phyloP scores from a whole-genome alignment of 2,888 invertebrate genomes.

The Tricholauxania praeusta region DNA sequence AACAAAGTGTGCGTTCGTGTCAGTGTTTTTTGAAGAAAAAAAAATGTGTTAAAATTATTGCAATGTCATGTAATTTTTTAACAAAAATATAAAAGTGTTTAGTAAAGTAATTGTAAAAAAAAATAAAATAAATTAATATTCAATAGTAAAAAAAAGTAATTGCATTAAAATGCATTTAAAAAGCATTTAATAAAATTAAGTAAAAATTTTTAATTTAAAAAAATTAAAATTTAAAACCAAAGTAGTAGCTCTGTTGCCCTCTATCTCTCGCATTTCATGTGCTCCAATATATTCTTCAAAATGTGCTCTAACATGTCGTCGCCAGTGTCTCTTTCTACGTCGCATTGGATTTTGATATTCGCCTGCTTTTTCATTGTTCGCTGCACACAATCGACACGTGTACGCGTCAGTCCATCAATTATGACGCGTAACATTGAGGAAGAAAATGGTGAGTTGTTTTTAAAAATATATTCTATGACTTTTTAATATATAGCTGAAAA shows the following conservation, averaged over 20 bases:
- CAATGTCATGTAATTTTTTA: too few relatives aligned
- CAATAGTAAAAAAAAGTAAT: neutral
- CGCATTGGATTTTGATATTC: slow-evolving; percentile 45
- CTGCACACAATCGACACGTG: slow-evolving; percentile 57
- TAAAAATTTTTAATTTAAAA: neutral
- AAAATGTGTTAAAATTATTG: too few relatives aligned
- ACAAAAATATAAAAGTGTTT: neutral
- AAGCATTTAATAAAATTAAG: neutral
- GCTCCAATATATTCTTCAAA: neutral
- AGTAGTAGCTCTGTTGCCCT: neutral
- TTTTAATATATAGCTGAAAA: too few relatives aligned
- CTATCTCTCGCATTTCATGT: neutral
- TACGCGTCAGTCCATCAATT: slow-evolving; percentile 59
- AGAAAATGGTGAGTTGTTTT: slow-evolving; percentile 64
- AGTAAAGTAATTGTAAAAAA: neutral
- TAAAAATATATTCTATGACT: too few relatives aligned
- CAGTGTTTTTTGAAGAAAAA: too few relatives aligned
- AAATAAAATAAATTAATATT: neutral
- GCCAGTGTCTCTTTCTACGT: slow-evolving; percentile 22
- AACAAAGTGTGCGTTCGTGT: too few relatives aligned
- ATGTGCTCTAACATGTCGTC: slow-evolving; percentile 25
- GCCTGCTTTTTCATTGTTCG: slow-evolving; percentile 48
- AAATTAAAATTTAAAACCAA: neutral
- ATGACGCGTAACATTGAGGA: slow-evolving; percentile 67
- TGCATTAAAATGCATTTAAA: neutral